Evolutionary conservation across 2,113 vertebrate genomes (phyloP), one percentile per base, ranked within the genome.

Genomic region (Potamarius usumacintae): DNA sequence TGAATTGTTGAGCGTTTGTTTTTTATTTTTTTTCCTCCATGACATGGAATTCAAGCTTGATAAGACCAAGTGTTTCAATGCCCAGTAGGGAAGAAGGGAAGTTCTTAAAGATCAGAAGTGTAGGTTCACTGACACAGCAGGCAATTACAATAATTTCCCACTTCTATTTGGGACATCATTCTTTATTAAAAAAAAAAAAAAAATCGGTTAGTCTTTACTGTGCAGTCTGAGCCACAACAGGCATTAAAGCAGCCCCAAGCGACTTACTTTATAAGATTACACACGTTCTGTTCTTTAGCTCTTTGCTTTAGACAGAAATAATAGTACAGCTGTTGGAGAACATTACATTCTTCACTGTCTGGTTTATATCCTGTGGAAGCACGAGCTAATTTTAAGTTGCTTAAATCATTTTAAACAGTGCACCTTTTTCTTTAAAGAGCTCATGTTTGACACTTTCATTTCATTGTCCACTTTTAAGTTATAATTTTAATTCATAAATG

Each of bases 301-400:
- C 5, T 69, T 57, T 20, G n/a, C 7, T 4, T 69, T 67, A 22
- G 50, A 50, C 22, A n/a, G 25, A 83, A 10, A 27, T 14, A 30
- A 2, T 53, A 65, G 20, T 83, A 6, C 34, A 18, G 62, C 30
- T 83, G 76, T 27, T 57, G 8, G 65, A 34, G 62, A 71, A 27
- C 12, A 9, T 30, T 55, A 50, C 48, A 80, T 57, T 80, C 27
- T 80, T 58, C 52, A 1, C 20, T 20, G 53, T 80, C 78, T 80
- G 78, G n/a, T 30, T 8, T 79, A 27, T 55, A 55, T 78, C 76
- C 76, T 55, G 52, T 78, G 76, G 74, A 77, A 52, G 22, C 71
- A 48, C 5, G 17, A 22, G 20, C 42, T 76, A 50, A 34, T 42
- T 34, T 72, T 6, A 63, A 30, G 2, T 30, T 27, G 7, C 65